phyloP scores from a whole-genome alignment of 37 sponge, comb jelly and placozoan genomes.

The Crambe crambe region DNA sequence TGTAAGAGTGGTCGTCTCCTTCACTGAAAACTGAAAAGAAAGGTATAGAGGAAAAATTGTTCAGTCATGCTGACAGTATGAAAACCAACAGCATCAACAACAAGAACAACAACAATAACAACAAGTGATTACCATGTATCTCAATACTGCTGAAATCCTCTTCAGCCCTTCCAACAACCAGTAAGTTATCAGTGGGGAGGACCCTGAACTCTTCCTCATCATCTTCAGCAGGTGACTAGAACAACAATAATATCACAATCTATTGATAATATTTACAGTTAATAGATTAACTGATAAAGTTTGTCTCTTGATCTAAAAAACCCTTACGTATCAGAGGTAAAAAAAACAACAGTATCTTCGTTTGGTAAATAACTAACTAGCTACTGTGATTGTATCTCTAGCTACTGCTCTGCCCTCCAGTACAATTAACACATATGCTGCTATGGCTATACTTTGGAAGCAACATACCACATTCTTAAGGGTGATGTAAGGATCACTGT shows the following conservation, averaged over 20 bases:
- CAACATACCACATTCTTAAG: constrained; percentile 67
- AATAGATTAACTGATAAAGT: not conserved
- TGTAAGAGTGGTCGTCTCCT: constrained; percentile 52
- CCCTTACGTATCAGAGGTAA: no score
- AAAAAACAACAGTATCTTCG: not conserved
- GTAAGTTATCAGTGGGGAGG: constrained; percentile 79
- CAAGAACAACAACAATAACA: not conserved
- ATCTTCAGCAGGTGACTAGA: constrained; percentile 30
- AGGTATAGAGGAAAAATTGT: not conserved
- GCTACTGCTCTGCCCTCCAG: no score
- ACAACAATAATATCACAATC: not conserved
- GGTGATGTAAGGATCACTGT: constrained; percentile 93
- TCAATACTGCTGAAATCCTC: constrained; percentile 93
- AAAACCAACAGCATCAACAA: not conserved
- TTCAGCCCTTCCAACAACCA: constrained; percentile 88
- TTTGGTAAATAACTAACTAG: not conserved
- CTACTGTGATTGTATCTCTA: no score
- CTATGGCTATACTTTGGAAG: no score
- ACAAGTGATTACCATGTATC: constrained; percentile 59
- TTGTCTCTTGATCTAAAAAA: no score
- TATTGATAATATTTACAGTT: not conserved
- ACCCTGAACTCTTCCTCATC: constrained; percentile 71
- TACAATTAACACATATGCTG: no score
- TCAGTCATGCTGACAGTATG: not conserved
- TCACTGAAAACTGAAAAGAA: constrained; percentile 59